Evolutionary conservation across 2,888 invertebrate species (phyloP), one percentile per base, ranked within the genome.

Genomic region (Himalopsyche tibetana): DNA sequence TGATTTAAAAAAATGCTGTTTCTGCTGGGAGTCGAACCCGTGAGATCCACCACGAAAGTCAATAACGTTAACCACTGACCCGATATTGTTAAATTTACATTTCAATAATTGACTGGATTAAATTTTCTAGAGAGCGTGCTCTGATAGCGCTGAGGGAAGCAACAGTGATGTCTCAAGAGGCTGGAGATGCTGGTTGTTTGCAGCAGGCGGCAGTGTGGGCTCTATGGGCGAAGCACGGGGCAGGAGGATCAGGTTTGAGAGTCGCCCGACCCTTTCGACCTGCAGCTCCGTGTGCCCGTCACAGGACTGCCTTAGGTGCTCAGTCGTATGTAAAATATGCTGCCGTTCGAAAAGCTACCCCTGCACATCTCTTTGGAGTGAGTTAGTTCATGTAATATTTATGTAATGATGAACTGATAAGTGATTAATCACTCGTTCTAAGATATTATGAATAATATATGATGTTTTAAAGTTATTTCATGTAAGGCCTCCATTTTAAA

Each of bases 121-220:
- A 38, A 17, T 84, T 80, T 83, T 92, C 90, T 89, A 97, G 96
- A 88, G 94, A 95, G 82, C 95, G 97, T 90, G 97, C 97, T 0
- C 92, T 96, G 90, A 95, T 95, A 86, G 96, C 97, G 19, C 93
- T 98, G n/a, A 95, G 95, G 89, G 98, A 98, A 92, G 97, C 98
- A 12, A 95, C 98, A 84, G 95, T 95, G 91, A 94, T 97, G 90
- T 97, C 98, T 5, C 98, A 98, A 91, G 97, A 98, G 92, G 96
- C 96, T 86, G 96, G 96, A 87, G 98, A 98, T 91, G 95, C 96
- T 90, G 94, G 96, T 84, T 98, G 98, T 90, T 93, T 98, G 84
- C 97, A 97, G 91, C 95, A 97, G 90, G 96, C 97, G 84, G 95
- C 96, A 90, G 96, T 96, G 82, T 98, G 97, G 98, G 94, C 97